Conservation (phyloP, 1,140 invertebrate species). For the Philotrypesis tridentata region DNA sequence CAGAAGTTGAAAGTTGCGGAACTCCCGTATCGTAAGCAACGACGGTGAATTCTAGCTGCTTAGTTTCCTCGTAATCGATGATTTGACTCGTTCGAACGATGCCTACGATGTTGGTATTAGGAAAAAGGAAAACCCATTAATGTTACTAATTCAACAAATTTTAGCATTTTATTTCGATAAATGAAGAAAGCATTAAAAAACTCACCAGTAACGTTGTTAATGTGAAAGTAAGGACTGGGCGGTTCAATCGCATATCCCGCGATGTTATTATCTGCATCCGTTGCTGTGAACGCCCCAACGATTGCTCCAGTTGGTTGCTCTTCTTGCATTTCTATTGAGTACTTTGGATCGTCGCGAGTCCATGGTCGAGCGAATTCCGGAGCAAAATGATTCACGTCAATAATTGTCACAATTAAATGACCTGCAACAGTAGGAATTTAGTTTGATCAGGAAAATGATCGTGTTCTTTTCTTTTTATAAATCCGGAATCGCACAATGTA, state of each 20-base stretch:
- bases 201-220: constrained; percentile 83
- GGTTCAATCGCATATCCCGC: constrained; percentile 83
- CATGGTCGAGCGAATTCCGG: constrained; percentile 82
- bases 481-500: too few relatives aligned
- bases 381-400: constrained; percentile 84
- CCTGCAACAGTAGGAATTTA: constrained; percentile 70
- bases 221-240: constrained; percentile 83
- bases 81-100: constrained; percentile 85
- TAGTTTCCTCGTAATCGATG: constrained; percentile 88
- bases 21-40: constrained; percentile 89
- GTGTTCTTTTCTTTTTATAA: too few relatives aligned
- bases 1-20: constrained; percentile 84
- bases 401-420: constrained; percentile 87
- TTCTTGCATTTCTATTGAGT: constrained; percentile 84
- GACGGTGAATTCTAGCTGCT: constrained; percentile 85
- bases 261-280: constrained; percentile 88
- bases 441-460: neutral
- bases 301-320: constrained; percentile 88
- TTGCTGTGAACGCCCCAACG: constrained; percentile 86
- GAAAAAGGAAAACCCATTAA: constrained; percentile 12
- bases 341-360: constrained; percentile 81
- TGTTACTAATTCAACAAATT: neutral
- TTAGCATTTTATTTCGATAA: neutral
- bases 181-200: neutral
- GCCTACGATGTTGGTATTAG: constrained; percentile 74